A percentile compares a stretch with the other conserved stretches of the same genome.
Evolutionary conservation across 2,797 vertebrate species (phyloP).

Genomic region (Falco novaeseelandiae): DNA sequence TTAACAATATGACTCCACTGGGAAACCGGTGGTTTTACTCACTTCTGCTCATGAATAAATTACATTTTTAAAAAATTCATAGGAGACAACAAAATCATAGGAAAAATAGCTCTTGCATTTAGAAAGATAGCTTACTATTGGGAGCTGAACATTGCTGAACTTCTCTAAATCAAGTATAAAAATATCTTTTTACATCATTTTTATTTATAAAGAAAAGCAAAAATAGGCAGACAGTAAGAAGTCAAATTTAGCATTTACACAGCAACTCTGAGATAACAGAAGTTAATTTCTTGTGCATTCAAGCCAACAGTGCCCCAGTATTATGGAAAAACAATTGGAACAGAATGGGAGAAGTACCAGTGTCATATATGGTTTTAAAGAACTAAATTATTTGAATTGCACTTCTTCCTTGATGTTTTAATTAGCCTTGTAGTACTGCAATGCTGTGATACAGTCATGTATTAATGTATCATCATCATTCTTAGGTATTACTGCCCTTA

Average conservation of each 20-base stretch:
- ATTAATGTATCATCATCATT: background rate
- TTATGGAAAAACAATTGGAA: background rate
- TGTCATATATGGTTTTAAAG: background rate
- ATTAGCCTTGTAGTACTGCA: background rate
- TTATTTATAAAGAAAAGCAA: constrained; percentile 6
- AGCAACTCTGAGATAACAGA: background rate
- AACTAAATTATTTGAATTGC: background rate
- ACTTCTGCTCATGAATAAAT: constrained; percentile 72
- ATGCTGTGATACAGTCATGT: background rate
- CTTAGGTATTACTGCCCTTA: background rate
- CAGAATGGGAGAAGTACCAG: background rate
- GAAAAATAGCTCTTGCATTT: constrained; percentile 54
- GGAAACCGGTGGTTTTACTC: constrained; percentile 48
- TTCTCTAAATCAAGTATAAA: constrained; percentile 66
- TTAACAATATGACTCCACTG: constrained; percentile 39
- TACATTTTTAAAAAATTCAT: constrained; percentile 64
- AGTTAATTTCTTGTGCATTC: background rate
- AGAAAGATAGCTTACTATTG: constrained; percentile 42
- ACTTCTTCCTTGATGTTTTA: background rate
- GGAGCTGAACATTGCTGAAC: constrained; percentile 34
- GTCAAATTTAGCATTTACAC: background rate
- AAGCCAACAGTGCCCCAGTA: background rate
- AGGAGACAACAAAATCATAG: constrained; percentile 45
- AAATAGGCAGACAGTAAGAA: background rate
- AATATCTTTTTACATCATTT: constrained; percentile 44